Conservation (phyloP, 2,797 vertebrate genomes). For the Halcyon chelicuti region DNA sequence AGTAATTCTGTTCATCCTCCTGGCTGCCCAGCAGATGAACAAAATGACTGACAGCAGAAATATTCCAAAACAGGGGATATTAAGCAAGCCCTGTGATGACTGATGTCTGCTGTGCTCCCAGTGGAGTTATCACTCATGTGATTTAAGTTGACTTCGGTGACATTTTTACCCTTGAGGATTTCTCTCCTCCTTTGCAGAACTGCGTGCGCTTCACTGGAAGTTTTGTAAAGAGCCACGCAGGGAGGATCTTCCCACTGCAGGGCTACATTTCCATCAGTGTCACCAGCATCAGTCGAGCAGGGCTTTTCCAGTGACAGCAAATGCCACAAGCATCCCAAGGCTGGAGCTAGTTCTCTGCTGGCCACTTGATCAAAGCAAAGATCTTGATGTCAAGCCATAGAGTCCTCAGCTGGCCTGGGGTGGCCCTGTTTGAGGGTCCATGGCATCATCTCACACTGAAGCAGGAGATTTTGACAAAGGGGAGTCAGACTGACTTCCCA, state of each 20-base stretch:
- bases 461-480: neutral
- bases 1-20: constrained; percentile 26
- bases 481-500: neutral
- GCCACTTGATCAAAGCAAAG: neutral
- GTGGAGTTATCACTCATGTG: constrained; percentile 33
- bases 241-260: neutral
- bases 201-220: neutral
- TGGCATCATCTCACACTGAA: accelerated
- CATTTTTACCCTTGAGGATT: constrained; percentile 61
- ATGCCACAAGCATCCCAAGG: neutral
- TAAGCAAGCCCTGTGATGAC: constrained; percentile 35
- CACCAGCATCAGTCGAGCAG: neutral
- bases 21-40: constrained; percentile 58
- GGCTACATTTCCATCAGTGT: neutral
- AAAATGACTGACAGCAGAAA: constrained; percentile 59
- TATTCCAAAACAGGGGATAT: constrained; percentile 52
- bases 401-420: neutral
- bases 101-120: constrained; percentile 45
- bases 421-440: neutral
- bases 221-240: neutral
- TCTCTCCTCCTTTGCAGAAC: constrained; percentile 29
- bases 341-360: neutral
- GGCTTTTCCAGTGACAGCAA: neutral
- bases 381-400: neutral
- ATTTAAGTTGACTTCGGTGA: constrained; percentile 49